Evolutionary conservation across 2,888 invertebrate species (phyloP).

Genomic region (Sinodicranocentrus sp.): DNA sequence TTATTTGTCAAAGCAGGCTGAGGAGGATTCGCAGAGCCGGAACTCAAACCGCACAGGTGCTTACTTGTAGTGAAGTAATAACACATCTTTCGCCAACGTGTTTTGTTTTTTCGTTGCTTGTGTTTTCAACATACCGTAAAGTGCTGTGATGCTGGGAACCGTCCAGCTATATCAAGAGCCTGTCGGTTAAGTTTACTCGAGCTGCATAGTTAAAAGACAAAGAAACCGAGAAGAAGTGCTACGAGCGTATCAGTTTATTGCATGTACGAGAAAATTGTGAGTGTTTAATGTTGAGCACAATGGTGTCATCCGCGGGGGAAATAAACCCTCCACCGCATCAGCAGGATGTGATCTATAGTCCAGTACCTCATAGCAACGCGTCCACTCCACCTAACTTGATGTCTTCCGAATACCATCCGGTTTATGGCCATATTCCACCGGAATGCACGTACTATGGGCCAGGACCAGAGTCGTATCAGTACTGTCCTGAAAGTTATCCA

Average conservation of each 20-base stretch:
- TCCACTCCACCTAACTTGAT: conserved; percentile 76
- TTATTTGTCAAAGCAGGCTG: conserved; percentile 47
- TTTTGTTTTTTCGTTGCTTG: conserved; percentile 46
- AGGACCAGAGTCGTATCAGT: conserved; percentile 75
- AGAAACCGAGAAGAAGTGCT: conserved; percentile 9
- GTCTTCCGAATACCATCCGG: conserved; percentile 76
- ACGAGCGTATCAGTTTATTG: conserved; percentile 29
- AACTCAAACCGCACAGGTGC: conserved; percentile 26
- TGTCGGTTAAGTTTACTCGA: conserved; percentile 48
- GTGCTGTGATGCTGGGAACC: conserved; percentile 61
- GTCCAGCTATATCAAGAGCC: conserved; percentile 60
- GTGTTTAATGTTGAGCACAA: conserved; percentile 76
- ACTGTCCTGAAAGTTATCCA: conserved; percentile 74
- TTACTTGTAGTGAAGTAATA: conserved; percentile 20
- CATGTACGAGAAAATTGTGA: conserved; percentile 46
- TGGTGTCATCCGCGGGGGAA: conserved; percentile 77
- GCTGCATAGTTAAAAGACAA: conserved; percentile 12
- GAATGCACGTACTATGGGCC: conserved; percentile 76
- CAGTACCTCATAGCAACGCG: conserved; percentile 74
- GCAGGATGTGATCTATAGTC: conserved; percentile 75
- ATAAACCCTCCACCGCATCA: conserved; percentile 75
- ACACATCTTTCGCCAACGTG: neutral
- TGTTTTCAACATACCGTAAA: conserved; percentile 20
- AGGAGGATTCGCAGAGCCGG: conserved; percentile 32
- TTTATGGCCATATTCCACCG: conserved; percentile 75